phyloP scores from a whole-genome alignment of 2,888 invertebrate genomes.

The Brachypterus glaber region DNA sequence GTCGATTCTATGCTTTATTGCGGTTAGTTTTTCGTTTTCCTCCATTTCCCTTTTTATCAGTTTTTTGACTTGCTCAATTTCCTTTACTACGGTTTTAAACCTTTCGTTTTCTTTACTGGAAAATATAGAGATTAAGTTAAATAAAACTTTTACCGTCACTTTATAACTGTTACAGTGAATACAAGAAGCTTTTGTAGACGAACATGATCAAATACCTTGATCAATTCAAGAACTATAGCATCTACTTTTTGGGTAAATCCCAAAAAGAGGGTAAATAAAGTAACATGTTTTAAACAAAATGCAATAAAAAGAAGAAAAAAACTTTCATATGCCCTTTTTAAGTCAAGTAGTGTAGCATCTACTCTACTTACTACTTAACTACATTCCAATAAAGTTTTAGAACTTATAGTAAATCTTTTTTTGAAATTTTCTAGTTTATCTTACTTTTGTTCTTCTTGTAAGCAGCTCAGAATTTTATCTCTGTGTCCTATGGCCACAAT shows the following conservation, averaged over 20 bases:
- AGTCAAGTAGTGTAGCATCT: conserved; percentile 3
- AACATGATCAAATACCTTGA: no score
- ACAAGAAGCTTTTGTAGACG: no score
- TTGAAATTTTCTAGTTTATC: not conserved
- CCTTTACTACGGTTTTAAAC: conserved; percentile 34
- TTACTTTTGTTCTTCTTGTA: conserved; percentile 42
- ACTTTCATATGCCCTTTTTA: not conserved
- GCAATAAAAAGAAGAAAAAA: not conserved
- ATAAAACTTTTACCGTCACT: no score
- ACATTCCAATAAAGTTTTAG: conserved; percentile 31
- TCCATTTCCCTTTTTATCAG: conserved; percentile 56
- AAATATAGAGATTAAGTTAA: conserved; percentile 8
- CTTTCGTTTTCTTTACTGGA: conserved; percentile 39
- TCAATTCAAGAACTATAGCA: no score
- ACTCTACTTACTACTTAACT: no score
- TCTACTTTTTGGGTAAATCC: no score
- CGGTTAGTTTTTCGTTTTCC: conserved; percentile 53
- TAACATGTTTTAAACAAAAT: conserved; percentile 12
- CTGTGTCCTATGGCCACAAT: conserved; percentile 59
- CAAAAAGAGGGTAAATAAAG: no score
- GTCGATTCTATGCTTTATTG: conserved; percentile 49
- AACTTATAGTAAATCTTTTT: not conserved
- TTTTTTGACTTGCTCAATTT: conserved; percentile 59
- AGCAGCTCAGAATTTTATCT: conserved; percentile 55
- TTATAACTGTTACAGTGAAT: no score